Evolutionary conservation across 2,888 invertebrate species (phyloP).

Genomic region (Eupithecia abbreviata): DNA sequence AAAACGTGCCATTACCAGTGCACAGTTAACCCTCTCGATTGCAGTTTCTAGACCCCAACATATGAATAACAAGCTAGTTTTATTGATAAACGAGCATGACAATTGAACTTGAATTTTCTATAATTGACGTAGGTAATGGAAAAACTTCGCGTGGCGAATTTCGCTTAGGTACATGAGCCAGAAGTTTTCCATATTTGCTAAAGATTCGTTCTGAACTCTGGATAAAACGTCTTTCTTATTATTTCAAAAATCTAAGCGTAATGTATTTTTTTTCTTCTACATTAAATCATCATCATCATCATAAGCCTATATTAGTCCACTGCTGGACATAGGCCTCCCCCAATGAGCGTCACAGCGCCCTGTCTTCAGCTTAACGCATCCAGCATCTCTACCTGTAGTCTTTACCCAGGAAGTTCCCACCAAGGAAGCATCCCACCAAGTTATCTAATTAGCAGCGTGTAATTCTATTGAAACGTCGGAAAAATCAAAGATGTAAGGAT

Average conservation of each 20-base stretch:
- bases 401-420: too few relatives aligned
- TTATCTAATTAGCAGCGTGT: background rate
- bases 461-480: background rate
- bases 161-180: too few relatives aligned
- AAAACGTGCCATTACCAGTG: constrained; percentile 62
- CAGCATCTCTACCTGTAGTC: too few relatives aligned
- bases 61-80: background rate
- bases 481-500: background rate
- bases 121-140: background rate
- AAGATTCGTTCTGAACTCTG: background rate
- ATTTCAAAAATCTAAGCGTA: background rate
- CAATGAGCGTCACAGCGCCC: too few relatives aligned
- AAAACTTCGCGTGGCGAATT: too few relatives aligned
- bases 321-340: too few relatives aligned
- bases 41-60: constrained; percentile 21
- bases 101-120: background rate
- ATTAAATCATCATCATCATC: too few relatives aligned
- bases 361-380: too few relatives aligned
- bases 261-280: too few relatives aligned
- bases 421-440: too few relatives aligned
- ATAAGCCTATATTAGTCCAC: too few relatives aligned
- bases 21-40: constrained; percentile 52
- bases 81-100: background rate
- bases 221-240: background rate
- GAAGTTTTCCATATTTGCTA: background rate